These are phyloP conservation scores for Caenorhabditis briggsae DNA, from an alignment of 1,140 invertebrate genomes.

Conservation along the genomic window DNA sequence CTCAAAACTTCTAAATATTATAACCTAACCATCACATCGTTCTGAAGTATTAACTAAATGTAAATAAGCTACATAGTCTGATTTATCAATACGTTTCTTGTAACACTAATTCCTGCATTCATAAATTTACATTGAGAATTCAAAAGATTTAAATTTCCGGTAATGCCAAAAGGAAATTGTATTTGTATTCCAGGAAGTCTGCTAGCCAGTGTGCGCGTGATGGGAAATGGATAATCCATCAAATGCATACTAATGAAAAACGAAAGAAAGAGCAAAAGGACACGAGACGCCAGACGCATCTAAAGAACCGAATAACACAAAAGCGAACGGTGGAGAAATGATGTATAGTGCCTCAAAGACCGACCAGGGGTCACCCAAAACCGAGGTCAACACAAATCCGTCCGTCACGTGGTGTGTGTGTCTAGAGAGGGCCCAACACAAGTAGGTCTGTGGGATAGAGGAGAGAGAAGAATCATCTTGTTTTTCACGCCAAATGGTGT, in stretches of 20 bases:
- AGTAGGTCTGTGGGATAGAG: neutral
- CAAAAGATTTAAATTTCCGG: too few species aligned
- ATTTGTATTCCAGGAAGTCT: neutral
- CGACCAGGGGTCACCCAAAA: conserved; percentile 13
- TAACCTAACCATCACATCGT: too few species aligned
- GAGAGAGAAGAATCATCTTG: neutral
- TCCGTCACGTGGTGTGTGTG: neutral
- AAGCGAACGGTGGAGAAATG: neutral
- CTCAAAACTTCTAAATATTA: too few species aligned
- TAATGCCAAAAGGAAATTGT: too few species aligned
- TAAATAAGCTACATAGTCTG: too few species aligned
- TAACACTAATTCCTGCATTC: too few species aligned
- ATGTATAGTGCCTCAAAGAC: conserved; percentile 13
- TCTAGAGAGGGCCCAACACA: neutral
- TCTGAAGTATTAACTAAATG: too few species aligned
- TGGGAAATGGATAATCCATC: neutral
- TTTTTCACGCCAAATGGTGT: neutral
- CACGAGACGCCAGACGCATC: neutral
- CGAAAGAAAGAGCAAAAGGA: neutral
- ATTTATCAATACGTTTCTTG: too few species aligned
- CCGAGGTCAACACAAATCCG: conserved; percentile 6
- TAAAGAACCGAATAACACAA: neutral
- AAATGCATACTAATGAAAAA: conserved; percentile 35
- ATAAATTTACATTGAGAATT: conserved; percentile 15
- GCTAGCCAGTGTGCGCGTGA: neutral